Base-by-base conservation (phyloP, 2,797 vertebrate genomes). In the Amblyopsis hoosieri region DNA sequence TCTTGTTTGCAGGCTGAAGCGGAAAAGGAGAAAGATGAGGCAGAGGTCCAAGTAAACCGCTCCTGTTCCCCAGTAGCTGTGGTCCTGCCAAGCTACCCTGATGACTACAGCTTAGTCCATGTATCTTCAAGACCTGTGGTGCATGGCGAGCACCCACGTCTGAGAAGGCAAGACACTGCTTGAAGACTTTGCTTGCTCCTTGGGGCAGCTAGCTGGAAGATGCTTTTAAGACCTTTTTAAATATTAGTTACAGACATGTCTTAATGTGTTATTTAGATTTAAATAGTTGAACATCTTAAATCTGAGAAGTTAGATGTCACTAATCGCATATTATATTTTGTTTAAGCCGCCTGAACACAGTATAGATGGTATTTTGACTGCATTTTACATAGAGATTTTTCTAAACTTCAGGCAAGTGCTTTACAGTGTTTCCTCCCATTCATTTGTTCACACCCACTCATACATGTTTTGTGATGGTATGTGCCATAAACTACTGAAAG, bases 1-100 rank as follows among this genome's bases (percentile, higher is more conserved):
- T 29, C 23, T 29, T 29, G 33, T 29, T 1, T 13, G 51, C 52
- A 97, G 96, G 88, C 95, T 97, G 95, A 97, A 97, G 94, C 96
- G 95, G 87, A 97, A 97, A 91, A 96, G 96, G 86, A 85, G 96
- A 89, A 98, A 97, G 96, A 98, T 98, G 96, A 95, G 96, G 92
- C 96, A 97, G 89, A 97, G 96, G 94, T 97, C 96, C 54, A 97
- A 97, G 92, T 97, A 94, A 91, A 81, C 76, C 66, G 74, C 42
- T 53, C 54, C 67, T 37, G 52, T 6, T 65, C 71, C 76, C 54
- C 14, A 45, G 60, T 78, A 78, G 88, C 89, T 89, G 87, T 73
- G 62, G 54, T 66, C 69, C 81, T 3, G 42, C 87, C 54, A 0
- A 63, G 81, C 54, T 53, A 48, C 68, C 51, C 71, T 19, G 64